Conservation (phyloP, 1,140 invertebrate genomes). For the Macrobrachium rosenbergii region DNA sequence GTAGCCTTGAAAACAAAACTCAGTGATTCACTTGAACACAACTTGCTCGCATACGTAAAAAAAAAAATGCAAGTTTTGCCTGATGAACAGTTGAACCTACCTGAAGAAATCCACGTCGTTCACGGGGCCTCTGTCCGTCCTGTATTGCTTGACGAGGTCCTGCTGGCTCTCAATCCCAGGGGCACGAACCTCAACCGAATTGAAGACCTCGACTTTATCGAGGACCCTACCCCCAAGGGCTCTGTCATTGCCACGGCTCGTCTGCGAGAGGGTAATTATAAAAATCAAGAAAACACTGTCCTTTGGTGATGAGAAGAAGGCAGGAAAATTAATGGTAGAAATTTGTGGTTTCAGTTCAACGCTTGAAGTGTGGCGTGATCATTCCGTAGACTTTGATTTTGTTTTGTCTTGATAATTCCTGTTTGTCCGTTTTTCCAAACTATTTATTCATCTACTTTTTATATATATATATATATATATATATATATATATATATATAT, state of each 20-base stretch:
- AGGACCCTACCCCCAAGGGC: slow-evolving; percentile 73
- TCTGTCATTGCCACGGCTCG: neutral
- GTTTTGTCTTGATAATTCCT: too few species aligned
- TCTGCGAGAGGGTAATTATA: neutral
- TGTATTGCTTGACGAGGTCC: slow-evolving; percentile 63
- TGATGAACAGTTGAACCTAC: slow-evolving; percentile 7
- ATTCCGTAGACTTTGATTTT: too few species aligned
- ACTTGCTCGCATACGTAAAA: neutral
- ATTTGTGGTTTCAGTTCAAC: too few species aligned
- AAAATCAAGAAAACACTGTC: neutral
- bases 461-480: too few species aligned
- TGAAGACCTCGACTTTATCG: slow-evolving; percentile 81
- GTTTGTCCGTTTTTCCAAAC: too few species aligned
- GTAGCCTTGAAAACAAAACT: too few species aligned
- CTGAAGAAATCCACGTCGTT: slow-evolving; percentile 57
- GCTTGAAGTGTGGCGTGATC: neutral
- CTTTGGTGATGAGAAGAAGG: too few species aligned
- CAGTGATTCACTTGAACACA: neutral
- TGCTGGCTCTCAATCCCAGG: slow-evolving; percentile 77
- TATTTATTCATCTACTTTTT: too few species aligned
- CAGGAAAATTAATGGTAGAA: too few species aligned
- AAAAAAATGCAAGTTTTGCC: too few species aligned
- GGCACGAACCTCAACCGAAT: slow-evolving; percentile 82
- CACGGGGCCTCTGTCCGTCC: slow-evolving; percentile 54
- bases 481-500: too few species aligned